These are phyloP conservation scores for Petrocephalus zakoni DNA, from an alignment of 2,113 vertebrate species.

Conservation along the genomic window DNA sequence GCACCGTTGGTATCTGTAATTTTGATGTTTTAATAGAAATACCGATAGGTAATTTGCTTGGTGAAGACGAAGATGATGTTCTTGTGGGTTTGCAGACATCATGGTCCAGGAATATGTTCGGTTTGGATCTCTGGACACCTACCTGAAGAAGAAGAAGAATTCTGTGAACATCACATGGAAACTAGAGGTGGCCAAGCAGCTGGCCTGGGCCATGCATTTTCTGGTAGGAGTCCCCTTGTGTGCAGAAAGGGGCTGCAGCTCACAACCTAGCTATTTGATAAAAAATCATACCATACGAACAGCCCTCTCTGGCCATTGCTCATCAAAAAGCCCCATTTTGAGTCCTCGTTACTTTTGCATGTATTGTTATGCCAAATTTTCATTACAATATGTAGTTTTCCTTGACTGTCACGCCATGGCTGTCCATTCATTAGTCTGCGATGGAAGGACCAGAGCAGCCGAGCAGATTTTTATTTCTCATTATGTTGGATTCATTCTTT, in stretches of 20 bases:
- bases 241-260: not conserved
- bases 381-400: not conserved
- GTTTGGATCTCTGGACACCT: conserved; percentile 91
- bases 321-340: not conserved
- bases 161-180: conserved; percentile 92
- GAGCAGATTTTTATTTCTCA: not conserved
- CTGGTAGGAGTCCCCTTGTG: conserved; percentile 4
- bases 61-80: not conserved
- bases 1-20: not conserved
- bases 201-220: conserved; percentile 94
- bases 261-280: not conserved
- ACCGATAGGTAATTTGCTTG: not conserved
- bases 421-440: too few relatives aligned
- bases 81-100: conserved; percentile 71
- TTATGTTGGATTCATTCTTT: not conserved
- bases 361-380: not conserved
- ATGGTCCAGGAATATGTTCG: conserved; percentile 94
- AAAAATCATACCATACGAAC: not conserved
- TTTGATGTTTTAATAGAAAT: not conserved
- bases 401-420: not conserved
- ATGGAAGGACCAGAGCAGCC: not conserved
- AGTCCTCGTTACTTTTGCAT: not conserved
- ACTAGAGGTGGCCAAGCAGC: conserved; percentile 90
- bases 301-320: not conserved
- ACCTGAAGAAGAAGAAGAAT: conserved; percentile 86